phyloP scores from a whole-genome alignment of 2,888 invertebrate species.

The Microdon myrmicae region DNA sequence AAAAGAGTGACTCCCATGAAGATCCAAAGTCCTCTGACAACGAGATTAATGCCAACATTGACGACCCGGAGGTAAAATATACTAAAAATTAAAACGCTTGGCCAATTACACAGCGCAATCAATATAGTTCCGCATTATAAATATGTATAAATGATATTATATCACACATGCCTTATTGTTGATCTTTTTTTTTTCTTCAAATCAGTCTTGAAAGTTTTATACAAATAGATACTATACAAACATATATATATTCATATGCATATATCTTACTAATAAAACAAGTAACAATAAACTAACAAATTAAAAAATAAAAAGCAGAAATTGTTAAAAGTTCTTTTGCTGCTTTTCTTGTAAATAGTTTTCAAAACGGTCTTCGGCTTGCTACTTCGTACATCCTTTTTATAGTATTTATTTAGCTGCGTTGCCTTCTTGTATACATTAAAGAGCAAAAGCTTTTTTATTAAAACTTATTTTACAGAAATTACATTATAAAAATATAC shows the following conservation, averaged over 20 bases:
- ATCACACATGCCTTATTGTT: conserved; percentile 38
- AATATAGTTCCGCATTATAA: conserved; percentile 41
- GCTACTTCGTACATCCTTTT: conserved; percentile 4
- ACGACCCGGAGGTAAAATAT: conserved; percentile 64
- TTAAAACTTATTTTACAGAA: too few relatives aligned
- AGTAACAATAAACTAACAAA: conserved; percentile 40
- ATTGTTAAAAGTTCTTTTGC: conserved; percentile 18
- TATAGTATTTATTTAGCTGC: neutral
- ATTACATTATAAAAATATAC: conserved; percentile 1
- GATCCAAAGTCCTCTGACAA: conserved; percentile 59
- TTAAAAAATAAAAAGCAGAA: conserved; percentile 20
- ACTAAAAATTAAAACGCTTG: conserved; percentile 48
- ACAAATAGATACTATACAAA: conserved; percentile 27
- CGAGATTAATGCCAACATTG: conserved; percentile 61
- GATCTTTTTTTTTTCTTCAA: conserved; percentile 38
- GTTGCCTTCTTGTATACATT: too few relatives aligned
- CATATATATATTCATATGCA: conserved; percentile 20
- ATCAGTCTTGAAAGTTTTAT: too few relatives aligned
- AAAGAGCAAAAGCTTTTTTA: too few relatives aligned
- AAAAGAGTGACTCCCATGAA: conserved; percentile 56
- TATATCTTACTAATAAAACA: conserved; percentile 34
- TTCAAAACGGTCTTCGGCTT: conserved; percentile 14
- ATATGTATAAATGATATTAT: conserved; percentile 41
- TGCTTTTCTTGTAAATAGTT: conserved; percentile 48
- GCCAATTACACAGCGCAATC: conserved; percentile 46